phyloP scores from a whole-genome alignment of 2,797 vertebrate species.

The Acrossocheilus wenchowensis region DNA sequence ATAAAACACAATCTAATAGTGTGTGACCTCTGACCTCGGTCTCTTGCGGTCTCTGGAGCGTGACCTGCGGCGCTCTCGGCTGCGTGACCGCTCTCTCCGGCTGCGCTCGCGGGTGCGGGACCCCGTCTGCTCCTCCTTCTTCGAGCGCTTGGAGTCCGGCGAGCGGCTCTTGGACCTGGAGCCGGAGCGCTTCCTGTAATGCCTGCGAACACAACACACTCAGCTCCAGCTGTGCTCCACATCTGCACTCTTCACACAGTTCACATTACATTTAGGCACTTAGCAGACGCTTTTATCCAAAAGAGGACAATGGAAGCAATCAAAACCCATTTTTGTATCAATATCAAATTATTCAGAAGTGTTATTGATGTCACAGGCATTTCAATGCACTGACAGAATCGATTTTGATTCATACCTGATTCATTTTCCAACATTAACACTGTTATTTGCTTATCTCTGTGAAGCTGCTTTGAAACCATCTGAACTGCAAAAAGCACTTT shows the following conservation, averaged over 20 bases:
- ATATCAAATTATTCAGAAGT: background rate
- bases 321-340: too few species aligned
- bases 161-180: slow-evolving; percentile 94
- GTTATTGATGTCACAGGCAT: background rate
- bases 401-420: background rate
- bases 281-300: too few species aligned
- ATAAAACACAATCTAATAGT: too few species aligned
- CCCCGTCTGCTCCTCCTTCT: slow-evolving; percentile 87
- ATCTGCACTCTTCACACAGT: too few species aligned
- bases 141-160: slow-evolving; percentile 90
- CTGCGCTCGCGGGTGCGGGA: slow-evolving; percentile 87
- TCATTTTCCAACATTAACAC: background rate
- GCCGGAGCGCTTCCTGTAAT: slow-evolving; percentile 93
- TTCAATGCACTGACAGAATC: background rate
- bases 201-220: slow-evolving; percentile 73
- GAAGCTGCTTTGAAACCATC: too few species aligned
- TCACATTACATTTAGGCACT: too few species aligned
- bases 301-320: too few species aligned
- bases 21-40: slow-evolving; percentile 75
- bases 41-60: slow-evolving; percentile 93
- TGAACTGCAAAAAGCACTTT: too few species aligned
- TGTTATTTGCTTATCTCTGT: background rate
- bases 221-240: too few species aligned
- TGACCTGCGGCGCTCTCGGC: slow-evolving; percentile 90
- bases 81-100: slow-evolving; percentile 84